Base-by-base conservation (phyloP, 2,888 invertebrate species). In the Leptinotarsa juncta region DNA sequence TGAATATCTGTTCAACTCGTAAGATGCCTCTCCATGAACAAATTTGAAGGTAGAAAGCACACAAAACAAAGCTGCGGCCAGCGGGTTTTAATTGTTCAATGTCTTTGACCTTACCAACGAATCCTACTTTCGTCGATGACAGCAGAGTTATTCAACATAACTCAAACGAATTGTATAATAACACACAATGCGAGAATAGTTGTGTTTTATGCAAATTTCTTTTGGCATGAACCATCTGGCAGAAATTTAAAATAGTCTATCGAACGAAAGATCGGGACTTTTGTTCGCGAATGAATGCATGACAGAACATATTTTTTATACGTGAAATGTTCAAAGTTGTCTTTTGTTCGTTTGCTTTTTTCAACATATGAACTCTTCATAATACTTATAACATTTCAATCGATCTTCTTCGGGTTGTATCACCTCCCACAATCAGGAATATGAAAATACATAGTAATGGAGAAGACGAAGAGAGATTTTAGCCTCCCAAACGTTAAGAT, bases 61-160 rank as follows among this genome's bases (percentile, higher is more conserved):
- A 3, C 18, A 4, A 32, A 20, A 20, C 62, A 2, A 42, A 42
- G 57, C 42, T 26, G 62, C 32, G 62, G n/a, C n/a, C n/a, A 62
- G 62, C 42, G 42, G 26, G 42, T 62, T 32, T 42, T 62, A 62
- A 62, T 57, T 57, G 57, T 57, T 23, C 57, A 23, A 57, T 62
- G 62, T 62, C 62, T 62, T 62, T 42, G 62, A 62, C 62, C 62
- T 62, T n/a, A 32, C 16, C 4, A 32, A 26, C 16, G 18, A 32
- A 62, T 62, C n/a, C 62, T 42, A 62, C 62, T 42, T 62, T 62
- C 62, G 62, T 62, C 62, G 62, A 62, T 62, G 62, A 62, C 62
- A 62, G 42, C 62, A 62, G 7, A 32, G 62, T 18, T 62, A 62
- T 62, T 62, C 42, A 42, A 7, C 42, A 42, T 62, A 32, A 32